These are phyloP conservation scores for Diachasmimorpha longicaudata DNA, from an alignment of 1,140 invertebrate species.

Conservation along the genomic window DNA sequence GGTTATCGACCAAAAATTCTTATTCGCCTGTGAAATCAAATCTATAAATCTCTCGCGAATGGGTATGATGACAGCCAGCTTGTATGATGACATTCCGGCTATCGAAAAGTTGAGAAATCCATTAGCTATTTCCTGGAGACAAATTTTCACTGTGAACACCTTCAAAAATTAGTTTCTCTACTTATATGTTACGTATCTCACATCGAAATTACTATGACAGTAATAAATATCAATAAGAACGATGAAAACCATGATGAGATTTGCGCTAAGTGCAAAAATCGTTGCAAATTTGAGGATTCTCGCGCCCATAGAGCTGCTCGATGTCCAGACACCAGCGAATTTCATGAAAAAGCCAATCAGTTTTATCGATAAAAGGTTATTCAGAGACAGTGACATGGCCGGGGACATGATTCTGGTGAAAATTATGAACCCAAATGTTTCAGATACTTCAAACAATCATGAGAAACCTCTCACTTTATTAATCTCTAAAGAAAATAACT, in stretches of 20 bases:
- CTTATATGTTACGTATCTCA: conserved; percentile 22
- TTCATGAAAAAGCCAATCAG: conserved; percentile 36
- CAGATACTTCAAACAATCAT: background rate
- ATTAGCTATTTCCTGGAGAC: conserved; percentile 16
- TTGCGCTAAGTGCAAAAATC: conserved; percentile 26
- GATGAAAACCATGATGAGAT: conserved; percentile 31
- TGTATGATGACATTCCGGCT: conserved; percentile 31
- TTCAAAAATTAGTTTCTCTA: no score
- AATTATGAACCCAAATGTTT: background rate
- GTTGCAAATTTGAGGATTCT: conserved; percentile 20
- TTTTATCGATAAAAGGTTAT: conserved; percentile 30
- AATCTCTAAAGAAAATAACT: no score
- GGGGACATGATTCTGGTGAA: background rate
- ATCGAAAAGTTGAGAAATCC: conserved; percentile 29
- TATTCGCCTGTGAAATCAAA: conserved; percentile 31
- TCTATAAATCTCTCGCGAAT: conserved; percentile 26
- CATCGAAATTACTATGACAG: conserved; percentile 33
- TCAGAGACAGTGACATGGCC: background rate
- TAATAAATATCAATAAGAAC: conserved; percentile 34
- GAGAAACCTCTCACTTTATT: background rate
- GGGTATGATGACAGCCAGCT: conserved; percentile 29
- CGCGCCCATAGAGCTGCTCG: conserved; percentile 18
- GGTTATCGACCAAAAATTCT: conserved; percentile 31
- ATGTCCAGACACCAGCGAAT: conserved; percentile 34
- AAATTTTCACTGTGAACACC: no score